Evolutionary conservation across 1,140 invertebrate genomes (phyloP), one percentile per base, ranked within the genome.

Genomic region (Alviniconcha marisindica): DNA sequence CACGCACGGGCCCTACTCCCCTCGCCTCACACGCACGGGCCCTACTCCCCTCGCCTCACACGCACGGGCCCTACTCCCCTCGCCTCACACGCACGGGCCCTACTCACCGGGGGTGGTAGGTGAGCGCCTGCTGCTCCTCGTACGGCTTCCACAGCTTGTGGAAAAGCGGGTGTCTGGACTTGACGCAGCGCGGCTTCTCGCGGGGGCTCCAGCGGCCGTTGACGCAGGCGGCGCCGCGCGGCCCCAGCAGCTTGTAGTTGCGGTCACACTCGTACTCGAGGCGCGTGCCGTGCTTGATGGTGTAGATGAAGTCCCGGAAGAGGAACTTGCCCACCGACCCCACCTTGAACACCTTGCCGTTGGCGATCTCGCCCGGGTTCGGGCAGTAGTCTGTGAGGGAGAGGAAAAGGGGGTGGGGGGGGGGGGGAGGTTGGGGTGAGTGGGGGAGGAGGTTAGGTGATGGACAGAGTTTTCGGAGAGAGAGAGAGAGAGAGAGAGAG

Each of bases 171-270:
- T 90, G 89, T 24, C 79, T 60, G n/a, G 83, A 84, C 33, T n/a
- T 44, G 2, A 85, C 80, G 80, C 89, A 90, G 48, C 71, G 71
- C 4, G 87, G 88, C 31, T 82, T 83, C 0, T 87, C 82, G 15
- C 84, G 36, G 14, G 97, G 97, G 84, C 96, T 97, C 97, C 97
- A 98, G 66, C 95, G 94, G 1, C 97, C 97, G 18, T 97, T 96
- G 31, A 98, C 95, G 89, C 97, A 99, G 0, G 97, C 98, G 0
- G 98, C 98, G 5, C 98, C 98, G 0, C 96, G 96, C 0, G 98
- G 97, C 15, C 98, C 98, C 40, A 95, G 94, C 24, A 99, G 90
- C 69, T 96, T 95, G 90, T 95, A 99, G 0, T 98, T 98, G 89
- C 98, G 97, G 90, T 97, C 96, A 92, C 98, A 99, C 85, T 96